Conservation (phyloP, 1,140 invertebrate genomes). For the Tyrophagus putrescentiae region DNA sequence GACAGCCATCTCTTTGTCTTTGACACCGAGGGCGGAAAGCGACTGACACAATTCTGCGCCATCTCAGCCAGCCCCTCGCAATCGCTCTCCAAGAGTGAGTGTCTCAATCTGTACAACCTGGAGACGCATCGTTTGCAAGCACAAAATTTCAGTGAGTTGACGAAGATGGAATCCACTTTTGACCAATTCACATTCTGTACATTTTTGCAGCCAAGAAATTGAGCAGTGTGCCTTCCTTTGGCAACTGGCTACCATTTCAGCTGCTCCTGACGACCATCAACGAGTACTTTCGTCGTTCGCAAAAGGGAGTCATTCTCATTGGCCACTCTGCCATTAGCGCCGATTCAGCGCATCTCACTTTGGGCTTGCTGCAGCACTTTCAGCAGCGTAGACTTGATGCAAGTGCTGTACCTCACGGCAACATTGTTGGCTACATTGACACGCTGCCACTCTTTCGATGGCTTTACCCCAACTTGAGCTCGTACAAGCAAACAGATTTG, state of each 20-base stretch:
- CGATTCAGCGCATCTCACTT: neutral
- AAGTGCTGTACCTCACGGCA: neutral
- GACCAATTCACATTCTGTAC: too few relatives aligned
- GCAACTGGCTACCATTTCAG: neutral
- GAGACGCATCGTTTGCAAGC: neutral
- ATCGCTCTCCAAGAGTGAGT: neutral
- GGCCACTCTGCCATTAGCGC: constrained; percentile 6
- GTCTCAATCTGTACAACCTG: constrained; percentile 10
- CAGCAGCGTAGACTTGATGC: neutral
- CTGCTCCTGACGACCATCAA: neutral
- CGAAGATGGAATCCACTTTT: too few relatives aligned
- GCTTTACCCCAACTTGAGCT: neutral
- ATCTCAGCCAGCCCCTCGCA: neutral
- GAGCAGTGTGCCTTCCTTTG: neutral
- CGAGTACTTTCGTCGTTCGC: neutral
- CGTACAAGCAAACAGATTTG: neutral
- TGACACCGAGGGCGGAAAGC: neutral
- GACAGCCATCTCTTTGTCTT: neutral
- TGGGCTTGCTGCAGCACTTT: neutral
- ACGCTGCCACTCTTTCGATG: neutral
- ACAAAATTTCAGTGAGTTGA: too few relatives aligned
- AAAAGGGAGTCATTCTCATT: neutral
- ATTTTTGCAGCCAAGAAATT: neutral
- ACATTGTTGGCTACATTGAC: constrained; percentile 2
- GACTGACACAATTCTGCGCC: constrained; percentile 1